Evolutionary conservation across 2,888 invertebrate species (phyloP).

Genomic region (Pristionchus maxplancki): DNA sequence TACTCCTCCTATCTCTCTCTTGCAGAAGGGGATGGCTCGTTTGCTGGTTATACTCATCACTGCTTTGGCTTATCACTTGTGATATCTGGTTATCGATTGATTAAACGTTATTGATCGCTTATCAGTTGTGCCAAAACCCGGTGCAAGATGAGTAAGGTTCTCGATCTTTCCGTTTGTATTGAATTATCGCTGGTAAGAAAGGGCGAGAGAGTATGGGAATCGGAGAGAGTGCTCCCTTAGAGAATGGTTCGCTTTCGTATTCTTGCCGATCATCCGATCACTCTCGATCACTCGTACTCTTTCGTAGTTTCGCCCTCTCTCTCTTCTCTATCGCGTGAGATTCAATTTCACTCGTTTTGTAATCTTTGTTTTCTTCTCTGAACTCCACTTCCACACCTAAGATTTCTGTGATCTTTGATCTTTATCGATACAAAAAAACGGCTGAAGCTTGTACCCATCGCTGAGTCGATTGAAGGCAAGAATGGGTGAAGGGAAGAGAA

Average conservation of each 20-base stretch:
- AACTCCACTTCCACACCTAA: not conserved
- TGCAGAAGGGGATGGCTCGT: not conserved
- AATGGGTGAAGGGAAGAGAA: not conserved
- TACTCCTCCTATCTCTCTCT: not conserved
- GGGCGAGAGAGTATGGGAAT: not conserved
- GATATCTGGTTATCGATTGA: not conserved
- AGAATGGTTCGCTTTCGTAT: not conserved
- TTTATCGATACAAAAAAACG: not conserved
- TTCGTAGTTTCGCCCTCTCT: constrained; percentile 1
- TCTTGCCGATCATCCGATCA: constrained; percentile 6
- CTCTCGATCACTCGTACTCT: constrained; percentile 31
- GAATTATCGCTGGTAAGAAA: not conserved
- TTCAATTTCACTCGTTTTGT: not conserved
- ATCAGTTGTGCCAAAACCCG: not conserved
- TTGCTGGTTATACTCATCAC: not conserved
- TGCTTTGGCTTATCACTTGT: not conserved
- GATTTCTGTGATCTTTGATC: not conserved
- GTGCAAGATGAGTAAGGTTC: no score
- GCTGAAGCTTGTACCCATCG: not conserved
- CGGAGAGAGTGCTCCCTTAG: not conserved
- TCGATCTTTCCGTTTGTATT: not conserved
- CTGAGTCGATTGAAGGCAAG: not conserved
- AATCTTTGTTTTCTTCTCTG: not conserved
- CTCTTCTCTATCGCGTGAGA: not conserved
- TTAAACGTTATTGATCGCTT: not conserved